A percentile compares a stretch with the other conserved stretches of the same genome.
Evolutionary conservation across 2,113 vertebrate species (phyloP).

Genomic region (Propithecus coquereli): DNA sequence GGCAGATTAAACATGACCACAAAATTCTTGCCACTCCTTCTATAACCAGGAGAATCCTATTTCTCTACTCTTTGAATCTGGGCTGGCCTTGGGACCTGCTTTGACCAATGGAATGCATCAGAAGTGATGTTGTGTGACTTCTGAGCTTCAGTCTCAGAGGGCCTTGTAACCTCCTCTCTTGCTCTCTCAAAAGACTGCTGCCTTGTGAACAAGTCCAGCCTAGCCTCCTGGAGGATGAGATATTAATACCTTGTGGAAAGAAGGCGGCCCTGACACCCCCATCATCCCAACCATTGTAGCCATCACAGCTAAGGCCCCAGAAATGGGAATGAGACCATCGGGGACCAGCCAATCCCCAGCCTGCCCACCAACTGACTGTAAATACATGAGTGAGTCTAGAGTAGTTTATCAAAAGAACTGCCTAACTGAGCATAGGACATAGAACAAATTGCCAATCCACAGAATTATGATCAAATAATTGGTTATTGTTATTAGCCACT

Average conservation of each 20-base stretch:
- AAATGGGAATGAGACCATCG: not conserved
- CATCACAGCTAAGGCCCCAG: not conserved
- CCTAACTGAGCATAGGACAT: not conserved
- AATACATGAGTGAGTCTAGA: not conserved
- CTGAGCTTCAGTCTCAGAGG: not conserved
- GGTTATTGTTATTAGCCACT: not conserved
- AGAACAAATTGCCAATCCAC: not conserved
- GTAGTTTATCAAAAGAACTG: not conserved
- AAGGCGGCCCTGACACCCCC: not conserved
- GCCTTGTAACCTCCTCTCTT: not conserved
- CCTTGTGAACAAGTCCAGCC: not conserved
- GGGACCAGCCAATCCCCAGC: not conserved
- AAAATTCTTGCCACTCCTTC: not conserved
- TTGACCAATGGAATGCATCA: not conserved
- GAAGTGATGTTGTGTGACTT: not conserved
- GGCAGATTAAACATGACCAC: slow-evolving; percentile 1
- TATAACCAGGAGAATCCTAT: not conserved
- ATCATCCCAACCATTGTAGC: not conserved
- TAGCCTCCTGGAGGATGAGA: not conserved
- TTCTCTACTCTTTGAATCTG: not conserved
- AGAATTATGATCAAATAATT: not conserved
- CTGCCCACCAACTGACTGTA: not conserved
- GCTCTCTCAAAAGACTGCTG: not conserved
- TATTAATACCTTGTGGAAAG: not conserved
- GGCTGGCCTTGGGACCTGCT: not conserved